These are phyloP conservation scores for Lithobius niger DNA, from an alignment of 1,140 invertebrate species.

Conservation along the genomic window DNA sequence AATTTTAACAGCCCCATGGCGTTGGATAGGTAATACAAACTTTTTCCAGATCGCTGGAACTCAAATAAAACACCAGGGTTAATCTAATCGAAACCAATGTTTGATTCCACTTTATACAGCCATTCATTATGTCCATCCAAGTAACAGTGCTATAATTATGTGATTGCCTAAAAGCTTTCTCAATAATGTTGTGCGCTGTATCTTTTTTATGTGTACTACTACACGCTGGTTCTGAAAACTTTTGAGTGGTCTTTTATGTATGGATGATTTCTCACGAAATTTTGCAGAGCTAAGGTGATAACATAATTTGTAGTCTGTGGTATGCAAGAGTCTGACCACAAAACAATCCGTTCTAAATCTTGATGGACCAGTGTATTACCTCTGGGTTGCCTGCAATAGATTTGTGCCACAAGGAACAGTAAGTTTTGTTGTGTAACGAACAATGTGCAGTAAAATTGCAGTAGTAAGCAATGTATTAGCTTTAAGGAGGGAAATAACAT, in stretches of 20 bases:
- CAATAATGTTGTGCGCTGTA: conserved; percentile 15
- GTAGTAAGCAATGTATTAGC: no score
- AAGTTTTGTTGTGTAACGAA: conserved; percentile 13
- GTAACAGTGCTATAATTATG: conserved; percentile 19
- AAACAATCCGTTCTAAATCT: conserved; percentile 6
- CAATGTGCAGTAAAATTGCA: conserved; percentile 17
- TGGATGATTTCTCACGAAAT: conserved; percentile 12
- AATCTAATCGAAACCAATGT: not conserved
- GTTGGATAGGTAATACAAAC: no score
- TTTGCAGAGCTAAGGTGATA: conserved; percentile 7
- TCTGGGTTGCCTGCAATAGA: conserved; percentile 10
- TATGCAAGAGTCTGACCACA: conserved; percentile 13
- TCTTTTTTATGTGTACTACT: conserved; percentile 17
- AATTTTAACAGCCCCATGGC: no score
- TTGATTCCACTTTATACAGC: not conserved
- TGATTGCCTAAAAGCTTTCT: conserved; percentile 10
- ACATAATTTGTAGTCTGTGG: conserved; percentile 12
- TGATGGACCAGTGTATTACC: conserved; percentile 10
- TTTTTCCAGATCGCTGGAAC: not conserved
- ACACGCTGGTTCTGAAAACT: conserved; percentile 18
- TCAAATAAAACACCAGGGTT: not conserved
- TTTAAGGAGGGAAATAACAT: not conserved
- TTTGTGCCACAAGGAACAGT: conserved; percentile 17
- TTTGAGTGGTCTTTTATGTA: conserved; percentile 12
- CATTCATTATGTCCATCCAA: conserved; percentile 15